Base-by-base conservation (phyloP, 2,888 invertebrate species). In the Autographa gamma region DNA sequence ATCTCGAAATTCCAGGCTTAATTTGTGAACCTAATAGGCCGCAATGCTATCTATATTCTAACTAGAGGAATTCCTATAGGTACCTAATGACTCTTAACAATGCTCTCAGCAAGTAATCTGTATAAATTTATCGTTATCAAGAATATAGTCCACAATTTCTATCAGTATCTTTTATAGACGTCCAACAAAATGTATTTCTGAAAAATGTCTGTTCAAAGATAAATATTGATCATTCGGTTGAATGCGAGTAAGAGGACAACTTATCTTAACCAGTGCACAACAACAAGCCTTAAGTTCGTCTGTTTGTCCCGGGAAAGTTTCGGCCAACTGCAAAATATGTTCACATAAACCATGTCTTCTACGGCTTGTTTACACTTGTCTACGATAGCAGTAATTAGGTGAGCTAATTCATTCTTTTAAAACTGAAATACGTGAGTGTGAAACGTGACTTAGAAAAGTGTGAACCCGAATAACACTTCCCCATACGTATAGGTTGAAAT, bases 241-340 rank as follows among this genome's bases (percentile, higher is more conserved):
- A 81, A 81, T 79, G 70, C 67, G 71, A 80, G 78, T 80, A 84
- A 85, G 75, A 73, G 81, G 75, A 81, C 83, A 87, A 87, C 81
- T 89, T 87, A 80, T 83, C 85, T 81, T 74, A 72, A 58, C 60
- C 78, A 62, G 74, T 73, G 78, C 74, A 82, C 80, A 78, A 83
- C 87, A 85, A 84, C 86, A 81, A 83, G 83, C 79, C 81, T 77
- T 77, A 85, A 88, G 86, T 89, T 89, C 75, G 85, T 88, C 85
- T 85, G 85, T 85, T 86, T 86, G 86, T 88, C 87, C 75, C 79
- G 34, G 81, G 74, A 81, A 89, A 88, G 80, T 87, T 88, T 74
- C 59, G 73, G 79, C 74, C 66, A 82, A 85, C 87, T 88, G 86
- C 86, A 88, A 86, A 87, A 86, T 86, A 79, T 84, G 85, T 85